Base-by-base conservation (phyloP, 2,797 vertebrate species). In the Pempheris klunzingeri region DNA sequence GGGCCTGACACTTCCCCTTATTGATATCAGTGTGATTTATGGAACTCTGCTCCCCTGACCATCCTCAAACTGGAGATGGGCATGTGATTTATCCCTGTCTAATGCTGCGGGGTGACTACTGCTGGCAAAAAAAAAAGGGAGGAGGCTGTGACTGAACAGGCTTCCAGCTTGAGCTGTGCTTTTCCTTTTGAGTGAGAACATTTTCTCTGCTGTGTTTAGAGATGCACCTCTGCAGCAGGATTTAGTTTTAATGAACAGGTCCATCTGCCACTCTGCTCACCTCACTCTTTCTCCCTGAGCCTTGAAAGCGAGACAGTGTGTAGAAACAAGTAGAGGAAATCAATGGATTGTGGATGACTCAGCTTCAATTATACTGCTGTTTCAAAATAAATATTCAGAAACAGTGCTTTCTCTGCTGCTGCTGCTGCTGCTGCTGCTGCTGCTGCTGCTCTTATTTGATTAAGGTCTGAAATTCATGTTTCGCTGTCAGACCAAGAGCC, bases 21-120 rank as follows among this genome's bases (percentile, higher is more conserved):
- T 93, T 92, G 92, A 93, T 93, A 94, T 92, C 83, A 82, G 77
- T 76, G 72, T 94, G 92, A 94, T 93, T 93, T 91, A 94, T 94
- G 90, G 80, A 85, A 60, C 72, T 49, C 28, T 26, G 50, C 84
- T 88, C 77, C 80, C 87, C 52, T 62, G 85, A 73, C 86, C 86
- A 58, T 90, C 87, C 74, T 86, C 87, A 87, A 81, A 80, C 88
- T 79, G 70, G 73, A 87, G 90, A 89, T 88, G 82, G 83, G 78
- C 74, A 73, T 77, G 82, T 88, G 92, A 92, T 93, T 92, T 89
- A 92, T 94, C 74, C 82, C 67, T 15, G 71, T 77, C 83, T 85
- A 67, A 84, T 53, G 71, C 77, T 55, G 84, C 83, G 57, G 84
- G 83, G 81, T 64, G 80, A 82, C 78, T 77, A 32, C 77, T 67